Base-by-base conservation (phyloP, 2,797 vertebrate species). In the Sciurus vulgaris region DNA sequence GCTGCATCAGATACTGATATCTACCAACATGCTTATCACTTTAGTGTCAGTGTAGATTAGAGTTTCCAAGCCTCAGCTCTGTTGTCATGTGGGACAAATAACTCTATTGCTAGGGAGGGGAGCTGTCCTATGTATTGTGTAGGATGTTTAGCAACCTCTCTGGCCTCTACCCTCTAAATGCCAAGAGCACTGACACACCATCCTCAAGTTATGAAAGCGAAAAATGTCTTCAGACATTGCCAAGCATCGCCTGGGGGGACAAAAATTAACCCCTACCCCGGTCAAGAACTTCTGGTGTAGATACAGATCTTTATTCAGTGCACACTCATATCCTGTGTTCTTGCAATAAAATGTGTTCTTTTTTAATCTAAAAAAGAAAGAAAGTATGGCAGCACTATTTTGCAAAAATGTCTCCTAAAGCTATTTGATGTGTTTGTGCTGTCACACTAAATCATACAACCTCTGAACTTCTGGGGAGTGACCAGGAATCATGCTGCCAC, bases 401-500 rank as follows among this genome's bases (percentile, higher is more conserved):
- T 91, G 18, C 83, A 51, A 92, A 94, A 63, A 56, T 26, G 20
- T 15, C 41, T 79, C 14, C 65, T 17, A 33, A n/a, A 88, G 7
- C 4, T 49, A 89, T 74, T 95, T 74, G 18, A 4, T 87, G 41
- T 38, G 41, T 78, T 77, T 88, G 73, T 67, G 15, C 49, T 54
- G 30, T 87, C 35, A 54, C 38, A 69, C 4, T 79, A 90, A 86
- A 54, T 92, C 73, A 51, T n/a, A 56, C 38, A 61, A 63, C 41
- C 30, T 89, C 70, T 82, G 41, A 92, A 84, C 72, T 69, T 90
- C 51, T 93, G 86, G 41, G 49, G 18, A 65, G 33, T 59, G 30
- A 47, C 72, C 72, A 95, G n/a, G 44, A 49, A 44, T 61, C 70
- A 86, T 59, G 38, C 28, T 65, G 15, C 14, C 61, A 38, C 24